Percentiles rank a stretch among this genome's conserved stretches.
Evolutionary conservation across 1,140 invertebrate species (phyloP).

Genomic region (Drosophila guanche): DNA sequence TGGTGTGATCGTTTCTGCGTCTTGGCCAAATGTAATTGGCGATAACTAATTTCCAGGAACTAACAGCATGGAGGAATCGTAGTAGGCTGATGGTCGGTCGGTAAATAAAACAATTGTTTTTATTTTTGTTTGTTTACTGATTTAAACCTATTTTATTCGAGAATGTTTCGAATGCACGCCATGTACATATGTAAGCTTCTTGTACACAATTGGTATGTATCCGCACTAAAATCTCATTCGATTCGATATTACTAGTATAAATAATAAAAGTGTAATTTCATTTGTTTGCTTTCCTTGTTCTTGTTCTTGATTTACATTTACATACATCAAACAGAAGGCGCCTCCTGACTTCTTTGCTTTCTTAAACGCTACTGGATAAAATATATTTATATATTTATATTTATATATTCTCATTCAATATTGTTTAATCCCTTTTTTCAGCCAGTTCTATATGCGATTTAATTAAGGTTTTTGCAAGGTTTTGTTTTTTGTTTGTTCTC

Average conservation of each 20-base stretch:
- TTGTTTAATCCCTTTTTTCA: slow-evolving; percentile 5
- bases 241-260: slow-evolving; percentile 46
- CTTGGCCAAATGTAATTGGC: background rate
- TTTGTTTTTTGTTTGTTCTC: slow-evolving; percentile 14
- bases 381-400: too few species aligned
- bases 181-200: slow-evolving; percentile 1
- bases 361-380: slow-evolving; percentile 1
- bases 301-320: slow-evolving; percentile 33
- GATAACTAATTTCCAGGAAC: slow-evolving; percentile 13
- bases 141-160: slow-evolving; percentile 50
- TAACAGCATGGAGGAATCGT: background rate
- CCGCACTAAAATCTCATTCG: slow-evolving; percentile 45
- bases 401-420: slow-evolving; percentile 3
- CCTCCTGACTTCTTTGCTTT: background rate
- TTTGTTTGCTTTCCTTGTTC: slow-evolving; percentile 7
- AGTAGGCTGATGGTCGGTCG: background rate
- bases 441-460: slow-evolving; percentile 5
- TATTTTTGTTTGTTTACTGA: slow-evolving; percentile 19
- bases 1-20: slow-evolving; percentile 30
- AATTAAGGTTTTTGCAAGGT: slow-evolving; percentile 25
- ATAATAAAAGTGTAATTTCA: slow-evolving; percentile 45
- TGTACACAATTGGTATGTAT: slow-evolving; percentile 18
- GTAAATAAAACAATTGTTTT: slow-evolving; percentile 11
- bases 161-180: slow-evolving; percentile 28
- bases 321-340: slow-evolving; percentile 4